A percentile compares a stretch with the other conserved stretches of the same genome.
phyloP scores from a whole-genome alignment of 1,140 invertebrate species.

The Temnothorax curvispinosus region DNA sequence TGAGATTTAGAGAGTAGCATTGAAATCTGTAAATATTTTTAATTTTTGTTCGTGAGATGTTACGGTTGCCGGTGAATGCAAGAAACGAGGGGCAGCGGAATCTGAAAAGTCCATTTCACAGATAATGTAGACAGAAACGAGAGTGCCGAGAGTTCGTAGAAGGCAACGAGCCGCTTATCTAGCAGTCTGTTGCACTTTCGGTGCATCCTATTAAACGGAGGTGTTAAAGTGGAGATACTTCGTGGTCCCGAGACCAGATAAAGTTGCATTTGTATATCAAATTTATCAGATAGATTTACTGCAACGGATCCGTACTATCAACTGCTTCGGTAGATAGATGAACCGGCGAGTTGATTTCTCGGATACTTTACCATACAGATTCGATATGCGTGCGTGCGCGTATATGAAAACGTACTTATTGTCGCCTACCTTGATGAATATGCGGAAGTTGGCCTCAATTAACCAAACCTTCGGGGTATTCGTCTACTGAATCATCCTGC shows the following conservation, averaged over 20 bases:
- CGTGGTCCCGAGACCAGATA: not conserved
- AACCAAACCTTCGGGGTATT: conserved; percentile 25
- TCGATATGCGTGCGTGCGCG: not conserved
- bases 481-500: conserved; percentile 23
- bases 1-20: not conserved
- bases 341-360: not conserved
- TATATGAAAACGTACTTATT: not conserved
- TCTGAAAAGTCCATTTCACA: conserved; percentile 17
- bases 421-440: conserved; percentile 24
- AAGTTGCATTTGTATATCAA: conserved; percentile 27
- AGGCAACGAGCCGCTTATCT: conserved; percentile 25
- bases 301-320: not conserved
- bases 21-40: not conserved
- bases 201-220: conserved; percentile 7
- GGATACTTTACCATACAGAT: not conserved
- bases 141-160: not conserved
- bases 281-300: conserved; percentile 17
- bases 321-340: not conserved
- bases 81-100: not conserved
- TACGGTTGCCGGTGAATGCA: not conserved
- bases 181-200: not conserved
- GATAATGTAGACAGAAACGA: not conserved
- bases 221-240: not conserved
- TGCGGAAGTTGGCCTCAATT: conserved; percentile 37
- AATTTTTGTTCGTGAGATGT: not conserved